phyloP scores from a whole-genome alignment of 2,113 vertebrate species.

The Albula goreensis region DNA sequence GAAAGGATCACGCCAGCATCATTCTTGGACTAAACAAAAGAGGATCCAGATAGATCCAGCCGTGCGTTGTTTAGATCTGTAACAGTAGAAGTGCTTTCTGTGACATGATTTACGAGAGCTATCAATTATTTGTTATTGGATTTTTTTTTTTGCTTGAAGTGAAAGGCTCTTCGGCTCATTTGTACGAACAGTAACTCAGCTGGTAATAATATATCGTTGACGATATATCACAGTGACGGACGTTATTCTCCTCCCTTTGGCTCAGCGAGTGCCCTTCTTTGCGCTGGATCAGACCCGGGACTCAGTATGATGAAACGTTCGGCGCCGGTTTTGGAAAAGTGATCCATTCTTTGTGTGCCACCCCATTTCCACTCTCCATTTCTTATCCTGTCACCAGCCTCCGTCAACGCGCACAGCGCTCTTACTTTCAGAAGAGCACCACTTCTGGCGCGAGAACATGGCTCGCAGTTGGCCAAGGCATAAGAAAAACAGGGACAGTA shows the following conservation, averaged over 20 bases:
- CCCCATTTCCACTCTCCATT: neutral
- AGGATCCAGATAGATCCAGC: neutral
- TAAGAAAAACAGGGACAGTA: too few species aligned
- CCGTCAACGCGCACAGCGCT: neutral
- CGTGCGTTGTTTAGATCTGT: neutral
- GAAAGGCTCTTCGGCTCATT: neutral
- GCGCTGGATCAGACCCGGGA: neutral
- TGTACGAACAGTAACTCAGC: neutral
- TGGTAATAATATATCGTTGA: neutral
- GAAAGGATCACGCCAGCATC: neutral
- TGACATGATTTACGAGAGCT: neutral
- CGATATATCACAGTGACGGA: neutral
- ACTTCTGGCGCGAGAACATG: too few species aligned
- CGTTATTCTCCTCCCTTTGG: neutral
- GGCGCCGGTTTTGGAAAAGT: neutral
- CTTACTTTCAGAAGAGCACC: neutral
- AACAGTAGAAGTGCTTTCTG: neutral
- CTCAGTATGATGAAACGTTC: neutral
- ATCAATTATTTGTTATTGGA: neutral
- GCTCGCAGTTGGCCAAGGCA: too few species aligned
- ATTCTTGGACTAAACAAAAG: neutral
- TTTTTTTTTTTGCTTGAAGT: neutral
- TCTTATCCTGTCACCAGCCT: neutral
- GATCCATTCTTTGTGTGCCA: neutral
- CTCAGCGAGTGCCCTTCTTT: neutral